Base-by-base conservation (phyloP, 1,140 invertebrate genomes). In the Lepidotrigona ventralis region DNA sequence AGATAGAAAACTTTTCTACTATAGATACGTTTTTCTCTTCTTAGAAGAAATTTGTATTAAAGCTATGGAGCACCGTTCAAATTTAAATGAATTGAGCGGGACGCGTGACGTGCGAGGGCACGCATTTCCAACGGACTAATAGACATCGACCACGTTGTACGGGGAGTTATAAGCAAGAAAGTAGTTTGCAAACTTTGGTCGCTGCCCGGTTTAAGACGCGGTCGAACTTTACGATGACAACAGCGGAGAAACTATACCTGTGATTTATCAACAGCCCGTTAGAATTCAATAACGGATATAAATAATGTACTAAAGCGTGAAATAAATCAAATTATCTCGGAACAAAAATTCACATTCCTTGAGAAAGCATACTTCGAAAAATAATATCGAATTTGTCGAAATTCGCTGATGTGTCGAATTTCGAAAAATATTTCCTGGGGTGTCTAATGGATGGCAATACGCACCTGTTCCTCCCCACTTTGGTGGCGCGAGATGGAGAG, bases 181-280 rank as follows among this genome's bases (percentile, higher is more conserved):
- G 54, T 78, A 78, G 75, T 83, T 83, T 83, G 63, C 54, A 70
- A 83, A 83, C 54, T 81, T 68, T 23, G 11, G 21, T 4, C 4
- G 26, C 1, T n/a, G 23, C 9, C 17, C 2, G 8, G 0, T 19
- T 23, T 14, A 21, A n/a, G 23, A 46, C 29, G 1, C 1, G 46
- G 29, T 26, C 46, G 51, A 26, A 12, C 12, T 4, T 8, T 8
- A 23, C 12, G 11, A 39, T 15, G 26, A 70, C 74, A n/a, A 60
- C 23, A 29, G 1, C 9, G n/a, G 66, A 83, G 78, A 82, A 63
- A 73, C 11, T 15, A 15, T 51, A 8, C 29, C 6, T 17, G 58
- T 51, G n/a, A 2, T 12, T 4, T 26, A 15, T 26, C n/a, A n/a
- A 1, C n/a, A 17, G n/a, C 4, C 2, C n/a, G 60, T 64, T 26